A percentile compares a stretch with the other conserved stretches of the same genome.
These are phyloP conservation scores for Gyrodactylus bullatarudis DNA, from an alignment of 1,140 invertebrate genomes.

Conservation along the genomic window DNA sequence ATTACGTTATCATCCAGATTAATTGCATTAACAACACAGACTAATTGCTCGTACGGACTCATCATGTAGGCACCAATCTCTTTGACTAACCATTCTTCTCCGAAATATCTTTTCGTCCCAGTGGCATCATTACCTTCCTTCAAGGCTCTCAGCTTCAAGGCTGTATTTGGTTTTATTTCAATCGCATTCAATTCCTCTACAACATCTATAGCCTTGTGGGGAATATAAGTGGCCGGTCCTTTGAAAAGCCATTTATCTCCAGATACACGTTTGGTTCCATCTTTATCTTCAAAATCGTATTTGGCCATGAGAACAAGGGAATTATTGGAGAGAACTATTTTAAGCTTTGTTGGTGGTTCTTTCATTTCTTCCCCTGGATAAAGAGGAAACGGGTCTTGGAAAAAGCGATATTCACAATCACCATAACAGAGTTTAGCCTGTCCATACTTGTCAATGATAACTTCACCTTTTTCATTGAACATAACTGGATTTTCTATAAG, in stretches of 20 bases:
- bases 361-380: slow-evolving; percentile 24
- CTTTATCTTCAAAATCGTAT: slow-evolving; percentile 20
- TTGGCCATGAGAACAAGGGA: slow-evolving; percentile 19
- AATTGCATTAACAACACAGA: slow-evolving; percentile 9
- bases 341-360: slow-evolving; percentile 18
- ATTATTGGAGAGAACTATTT: slow-evolving; percentile 20
- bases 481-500: slow-evolving; percentile 22
- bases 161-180: slow-evolving; percentile 22
- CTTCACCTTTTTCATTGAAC: slow-evolving; percentile 13
- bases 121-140: slow-evolving; percentile 22
- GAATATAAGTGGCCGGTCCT: slow-evolving; percentile 21
- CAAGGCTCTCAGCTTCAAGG: slow-evolving; percentile 19
- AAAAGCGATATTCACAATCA: slow-evolving; percentile 22
- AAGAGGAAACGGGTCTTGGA: slow-evolving; percentile 25
- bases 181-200: slow-evolving; percentile 18
- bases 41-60: slow-evolving; percentile 24
- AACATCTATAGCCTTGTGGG: slow-evolving; percentile 22
- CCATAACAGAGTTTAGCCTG: slow-evolving; percentile 21
- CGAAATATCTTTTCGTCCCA: slow-evolving; percentile 19
- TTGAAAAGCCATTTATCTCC: slow-evolving; percentile 21
- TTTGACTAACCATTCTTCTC: slow-evolving; percentile 24
- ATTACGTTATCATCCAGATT: neutral
- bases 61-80: slow-evolving; percentile 24
- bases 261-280: slow-evolving; percentile 17
- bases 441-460: slow-evolving; percentile 15